Evolutionary conservation across 2,113 vertebrate species (phyloP), one percentile per base, ranked within the genome.

Genomic region (Corvus moneduloides): DNA sequence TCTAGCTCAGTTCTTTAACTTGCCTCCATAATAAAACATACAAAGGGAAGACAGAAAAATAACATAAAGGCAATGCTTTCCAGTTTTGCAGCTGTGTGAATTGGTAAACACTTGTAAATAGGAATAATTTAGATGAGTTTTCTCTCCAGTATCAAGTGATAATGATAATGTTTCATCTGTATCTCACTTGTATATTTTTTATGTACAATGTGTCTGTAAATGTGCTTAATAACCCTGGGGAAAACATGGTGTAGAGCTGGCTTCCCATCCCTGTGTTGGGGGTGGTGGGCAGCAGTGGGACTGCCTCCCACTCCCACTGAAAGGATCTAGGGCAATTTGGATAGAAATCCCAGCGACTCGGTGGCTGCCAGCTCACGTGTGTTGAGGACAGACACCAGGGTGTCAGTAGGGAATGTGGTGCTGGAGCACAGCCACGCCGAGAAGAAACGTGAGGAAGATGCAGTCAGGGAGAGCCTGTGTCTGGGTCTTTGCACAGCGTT

Each of bases 401-500:
- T 61, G 44, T 39, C 62, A 16, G 72, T 35, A 93, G 93, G 73
- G 81, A 82, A 18, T 8, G 10, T 23, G 35, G 32, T 88, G 66
- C 94, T 68, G 87, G 56, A 72, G 83, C 49, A 37, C 91, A 48
- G 73, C 67, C 30, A 8, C 0, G 0, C 56, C 2, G 0, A 79
- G 59, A 73, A n/a, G 63, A 87, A 72, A 75, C 1, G 0, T 12
- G 20, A 85, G 77, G 61, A 87, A 51, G 66, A 21, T 39, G 61
- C 51, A 82, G 96, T 88, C 82, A 95, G 90, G 85, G 85, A 74
- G 52, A 82, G 37, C 55, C 61, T 84, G 21, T 84, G 62, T 88
- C 83, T 93, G 87, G 69, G 86, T 92, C 90, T 84, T 95, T 88
- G 23, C 75, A 63, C 92, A 93, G 94, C 73, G 11, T 88, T 92